Percentiles rank a stretch among this genome's conserved stretches.
Evolutionary conservation across 2,797 vertebrate genomes (phyloP).

Genomic region (Gymnothorax reevesii): DNA sequence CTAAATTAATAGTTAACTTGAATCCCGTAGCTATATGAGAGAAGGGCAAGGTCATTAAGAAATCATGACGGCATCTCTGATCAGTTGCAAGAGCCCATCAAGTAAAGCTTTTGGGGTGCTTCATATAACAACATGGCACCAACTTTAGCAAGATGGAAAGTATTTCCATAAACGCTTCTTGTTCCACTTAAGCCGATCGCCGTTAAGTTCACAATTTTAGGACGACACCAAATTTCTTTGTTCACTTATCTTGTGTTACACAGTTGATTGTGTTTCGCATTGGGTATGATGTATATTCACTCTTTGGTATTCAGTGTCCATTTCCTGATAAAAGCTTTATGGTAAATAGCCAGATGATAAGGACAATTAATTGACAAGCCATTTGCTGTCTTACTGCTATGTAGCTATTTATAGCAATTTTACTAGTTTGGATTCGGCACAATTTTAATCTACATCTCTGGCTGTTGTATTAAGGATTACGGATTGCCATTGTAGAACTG

Average conservation of each 20-base stretch:
- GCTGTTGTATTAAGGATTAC: background rate
- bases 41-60: background rate
- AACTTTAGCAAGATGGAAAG: background rate
- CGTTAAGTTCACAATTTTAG: background rate
- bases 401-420: background rate
- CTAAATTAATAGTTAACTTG: too few relatives aligned
- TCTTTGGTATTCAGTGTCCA: background rate
- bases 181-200: background rate
- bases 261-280: background rate
- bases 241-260: background rate
- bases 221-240: background rate
- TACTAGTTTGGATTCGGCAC: background rate
- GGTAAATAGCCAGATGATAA: background rate
- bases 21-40: background rate
- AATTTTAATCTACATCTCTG: background rate
- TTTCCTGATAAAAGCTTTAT: background rate
- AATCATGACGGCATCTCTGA: slow-evolving; percentile 8
- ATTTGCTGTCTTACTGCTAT: background rate
- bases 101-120: slow-evolving; percentile 12
- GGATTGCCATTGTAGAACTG: background rate
- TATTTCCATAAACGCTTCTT: too few relatives aligned
- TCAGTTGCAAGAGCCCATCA: slow-evolving; percentile 3
- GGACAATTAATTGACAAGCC: background rate
- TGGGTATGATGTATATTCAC: background rate
- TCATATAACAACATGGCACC: background rate